Evolutionary conservation across 2,888 invertebrate species (phyloP).

Genomic region (Globia sparganii): DNA sequence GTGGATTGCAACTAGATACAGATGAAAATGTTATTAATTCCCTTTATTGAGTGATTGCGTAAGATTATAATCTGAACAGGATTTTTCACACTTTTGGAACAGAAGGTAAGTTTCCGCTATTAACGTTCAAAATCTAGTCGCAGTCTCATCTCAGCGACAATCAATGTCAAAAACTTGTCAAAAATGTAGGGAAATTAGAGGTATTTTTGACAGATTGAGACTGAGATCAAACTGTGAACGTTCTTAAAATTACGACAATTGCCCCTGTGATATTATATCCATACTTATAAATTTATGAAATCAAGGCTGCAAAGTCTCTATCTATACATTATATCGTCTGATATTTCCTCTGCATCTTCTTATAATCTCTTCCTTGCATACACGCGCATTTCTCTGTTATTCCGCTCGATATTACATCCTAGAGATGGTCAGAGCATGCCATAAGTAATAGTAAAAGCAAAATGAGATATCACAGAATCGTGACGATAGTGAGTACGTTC

Average conservation of each 20-base stretch:
- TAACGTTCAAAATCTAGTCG: too few species aligned
- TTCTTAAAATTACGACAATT: too few species aligned
- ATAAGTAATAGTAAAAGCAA: slow-evolving; percentile 36
- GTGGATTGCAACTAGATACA: background rate
- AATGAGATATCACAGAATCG: slow-evolving; percentile 54
- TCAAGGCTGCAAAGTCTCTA: background rate
- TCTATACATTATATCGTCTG: background rate
- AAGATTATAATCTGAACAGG: background rate
- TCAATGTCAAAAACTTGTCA: too few species aligned
- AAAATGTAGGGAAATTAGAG: too few species aligned
- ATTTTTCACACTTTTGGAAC: background rate
- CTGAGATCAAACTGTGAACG: too few species aligned
- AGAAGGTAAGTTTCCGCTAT: too few species aligned
- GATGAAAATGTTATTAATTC: background rate
- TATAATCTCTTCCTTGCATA: slow-evolving; percentile 6
- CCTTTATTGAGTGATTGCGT: background rate
- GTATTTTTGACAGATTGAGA: too few species aligned
- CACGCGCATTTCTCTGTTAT: slow-evolving; percentile 28
- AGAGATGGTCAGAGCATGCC: slow-evolving; percentile 26
- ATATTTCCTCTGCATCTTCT: background rate
- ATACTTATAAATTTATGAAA: background rate
- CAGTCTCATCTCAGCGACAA: too few species aligned
- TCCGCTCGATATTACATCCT: slow-evolving; percentile 31
- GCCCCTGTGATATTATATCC: background rate
- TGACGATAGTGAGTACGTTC: slow-evolving; percentile 39